Evolutionary conservation across 2,888 invertebrate species (phyloP), one percentile per base, ranked within the genome.

Genomic region (Mystacides longicornis): DNA sequence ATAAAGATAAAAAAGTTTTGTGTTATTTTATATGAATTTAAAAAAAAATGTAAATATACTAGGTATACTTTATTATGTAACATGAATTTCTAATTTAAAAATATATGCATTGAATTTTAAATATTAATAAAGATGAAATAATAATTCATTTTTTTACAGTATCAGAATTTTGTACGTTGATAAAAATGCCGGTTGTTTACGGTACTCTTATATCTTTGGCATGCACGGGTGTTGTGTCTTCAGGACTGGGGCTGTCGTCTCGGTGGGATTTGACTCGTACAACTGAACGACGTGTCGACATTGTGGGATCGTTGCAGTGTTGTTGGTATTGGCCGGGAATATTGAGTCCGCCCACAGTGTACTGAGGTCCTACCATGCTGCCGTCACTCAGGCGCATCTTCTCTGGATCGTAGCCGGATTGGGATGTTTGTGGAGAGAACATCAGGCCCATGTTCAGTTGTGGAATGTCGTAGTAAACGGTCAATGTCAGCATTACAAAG

Each of bases 401-500:
- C 69, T 86, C 86, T 0, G 84, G 82, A 65, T 84, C 85, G 27
- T 68, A 68, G 21, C 70, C 75, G 50, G 65, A 57, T 22, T 58
- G 59, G 43, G 53, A 49, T 60, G 83, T 79, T 63, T 72, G 70
- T 60, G 85, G 78, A 49, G 87, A 83, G 71, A 91, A 90, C 45
- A 89, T 81, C 58, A 85, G 79, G 62, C 89, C 88, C 56, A 93
- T 73, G 71, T 93, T 92, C 64, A 93, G 77, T 73, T 93, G 89
- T 3, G 93, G 93, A 63, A 93, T 89, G 69, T 92, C 91, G 73
- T 91, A 91, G 74, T 92, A 87, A 22, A 91, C 86, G 1, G 89
- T 87, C 66, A 93, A 73, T 14, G 87, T 82, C 64, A 92, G 77
- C 89, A 93, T 89, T 79, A 92, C 83, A 72, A 87, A 86, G 18